Percentiles rank a stretch among this genome's conserved stretches.
These are phyloP conservation scores for Alloscopus bannaensis DNA, from an alignment of 2,888 invertebrate genomes.

Conservation along the genomic window DNA sequence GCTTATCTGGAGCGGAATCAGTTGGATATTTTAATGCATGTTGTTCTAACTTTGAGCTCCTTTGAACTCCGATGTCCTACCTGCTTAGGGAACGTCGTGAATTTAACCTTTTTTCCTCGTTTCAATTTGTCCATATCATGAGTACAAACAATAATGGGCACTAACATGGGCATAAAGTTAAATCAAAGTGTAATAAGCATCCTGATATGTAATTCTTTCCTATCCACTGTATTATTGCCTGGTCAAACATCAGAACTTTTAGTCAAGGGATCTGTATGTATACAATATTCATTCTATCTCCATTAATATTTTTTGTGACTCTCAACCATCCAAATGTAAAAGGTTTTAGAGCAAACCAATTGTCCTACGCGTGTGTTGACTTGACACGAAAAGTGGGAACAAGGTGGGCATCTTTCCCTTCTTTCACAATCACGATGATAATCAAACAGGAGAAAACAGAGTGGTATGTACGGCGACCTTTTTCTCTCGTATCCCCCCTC, in stretches of 20 bases:
- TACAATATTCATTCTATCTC: conserved; percentile 33
- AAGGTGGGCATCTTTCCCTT: conserved; percentile 50
- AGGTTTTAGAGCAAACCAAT: too few relatives aligned
- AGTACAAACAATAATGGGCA: conserved; percentile 55
- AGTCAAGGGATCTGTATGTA: background rate
- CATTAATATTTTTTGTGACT: conserved; percentile 35
- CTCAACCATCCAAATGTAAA: too few relatives aligned
- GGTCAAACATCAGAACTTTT: too few relatives aligned
- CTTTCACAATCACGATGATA: background rate
- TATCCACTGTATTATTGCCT: too few relatives aligned
- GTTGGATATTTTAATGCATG: conserved; percentile 6
- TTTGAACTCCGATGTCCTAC: background rate
- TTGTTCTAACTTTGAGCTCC: background rate
- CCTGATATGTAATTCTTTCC: too few relatives aligned
- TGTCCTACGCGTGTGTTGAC: conserved; percentile 34
- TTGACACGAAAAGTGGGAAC: conserved; percentile 60
- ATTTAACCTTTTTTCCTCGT: conserved; percentile 22
- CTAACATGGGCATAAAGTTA: conserved; percentile 27
- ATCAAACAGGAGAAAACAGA: background rate
- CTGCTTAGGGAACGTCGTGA: too few relatives aligned
- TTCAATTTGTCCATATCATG: conserved; percentile 59
- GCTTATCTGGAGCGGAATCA: conserved; percentile 14
- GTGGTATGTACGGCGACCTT: background rate
- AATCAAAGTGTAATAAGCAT: conserved; percentile 47
- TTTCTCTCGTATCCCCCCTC: background rate